Percentiles rank a stretch among this genome's conserved stretches.
Evolutionary conservation across 1,140 invertebrate genomes (phyloP).

Genomic region (Drosophila eugracilis): DNA sequence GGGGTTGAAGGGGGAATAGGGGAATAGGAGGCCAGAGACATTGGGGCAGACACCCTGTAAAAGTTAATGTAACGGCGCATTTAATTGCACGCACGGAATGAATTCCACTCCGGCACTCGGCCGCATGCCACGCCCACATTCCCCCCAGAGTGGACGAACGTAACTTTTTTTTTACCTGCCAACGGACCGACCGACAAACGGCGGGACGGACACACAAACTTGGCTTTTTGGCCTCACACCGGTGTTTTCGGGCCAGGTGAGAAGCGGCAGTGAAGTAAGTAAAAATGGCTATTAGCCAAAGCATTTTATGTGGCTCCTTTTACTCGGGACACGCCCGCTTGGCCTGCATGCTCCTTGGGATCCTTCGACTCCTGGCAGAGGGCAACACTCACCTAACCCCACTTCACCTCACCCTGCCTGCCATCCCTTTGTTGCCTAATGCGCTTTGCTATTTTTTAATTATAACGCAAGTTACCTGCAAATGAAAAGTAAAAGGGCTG

Average conservation of each 20-base stretch:
- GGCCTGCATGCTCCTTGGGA: slow-evolving; percentile 15
- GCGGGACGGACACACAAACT: slow-evolving; percentile 55
- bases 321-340: slow-evolving; percentile 57
- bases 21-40: slow-evolving; percentile 30
- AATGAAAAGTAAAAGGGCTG: slow-evolving; percentile 82
- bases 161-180: slow-evolving; percentile 54
- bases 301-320: slow-evolving; percentile 79
- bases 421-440: slow-evolving; percentile 76
- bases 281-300: slow-evolving; percentile 83
- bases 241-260: slow-evolving; percentile 46
- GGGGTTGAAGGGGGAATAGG: background rate
- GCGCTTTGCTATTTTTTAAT: slow-evolving; percentile 83
- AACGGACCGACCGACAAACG: background rate
- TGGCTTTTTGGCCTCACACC: slow-evolving; percentile 73
- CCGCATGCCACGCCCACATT: slow-evolving; percentile 37
- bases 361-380: background rate
- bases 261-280: slow-evolving; percentile 72
- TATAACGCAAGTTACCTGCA: slow-evolving; percentile 80
- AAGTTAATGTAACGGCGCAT: slow-evolving; percentile 82
- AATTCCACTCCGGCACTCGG: slow-evolving; percentile 48
- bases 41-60: slow-evolving; percentile 76
- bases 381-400: too few relatives aligned
- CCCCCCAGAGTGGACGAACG: slow-evolving; percentile 59
- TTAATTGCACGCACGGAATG: slow-evolving; percentile 80
- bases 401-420: slow-evolving; percentile 12